These are phyloP conservation scores for Nylanderia fulva DNA, from an alignment of 1,140 invertebrate genomes.

Conservation along the genomic window DNA sequence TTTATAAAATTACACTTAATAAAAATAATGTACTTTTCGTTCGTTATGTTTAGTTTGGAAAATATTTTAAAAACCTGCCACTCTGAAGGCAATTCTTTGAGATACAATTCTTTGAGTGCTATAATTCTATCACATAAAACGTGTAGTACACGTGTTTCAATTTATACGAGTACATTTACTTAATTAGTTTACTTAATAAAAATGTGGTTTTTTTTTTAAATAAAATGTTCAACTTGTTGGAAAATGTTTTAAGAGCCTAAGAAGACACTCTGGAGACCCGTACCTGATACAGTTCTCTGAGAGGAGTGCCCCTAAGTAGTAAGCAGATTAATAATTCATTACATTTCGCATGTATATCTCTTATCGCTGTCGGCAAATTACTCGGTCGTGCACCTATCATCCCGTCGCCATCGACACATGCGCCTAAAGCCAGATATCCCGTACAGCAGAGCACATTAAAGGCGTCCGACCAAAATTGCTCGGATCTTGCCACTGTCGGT, in stretches of 20 bases:
- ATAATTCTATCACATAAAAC: too few relatives aligned
- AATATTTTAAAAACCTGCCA: not conserved
- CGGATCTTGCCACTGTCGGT: conserved; percentile 87
- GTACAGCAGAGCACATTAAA: conserved; percentile 91
- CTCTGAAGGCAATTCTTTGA: conserved; percentile 91
- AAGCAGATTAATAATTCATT: conserved; percentile 90
- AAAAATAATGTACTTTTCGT: not conserved
- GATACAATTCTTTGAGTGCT: conserved; percentile 5
- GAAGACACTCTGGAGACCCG: not conserved
- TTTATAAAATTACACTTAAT: not conserved
- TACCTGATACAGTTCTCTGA: conserved; percentile 91
- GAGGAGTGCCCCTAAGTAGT: conserved; percentile 89
- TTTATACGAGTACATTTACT: not conserved
- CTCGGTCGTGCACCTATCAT: conserved; percentile 87
- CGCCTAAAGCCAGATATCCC: conserved; percentile 88
- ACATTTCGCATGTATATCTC: conserved; percentile 93
- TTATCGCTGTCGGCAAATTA: conserved; percentile 88
- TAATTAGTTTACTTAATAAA: not conserved
- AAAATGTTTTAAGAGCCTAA: too few relatives aligned
- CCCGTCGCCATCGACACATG: conserved; percentile 88
- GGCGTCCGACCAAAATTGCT: conserved; percentile 90
- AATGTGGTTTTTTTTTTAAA: not conserved
- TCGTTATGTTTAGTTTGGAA: not conserved
- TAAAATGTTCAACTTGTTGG: not conserved
- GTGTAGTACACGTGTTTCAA: not conserved